Evolutionary conservation across 2,888 invertebrate genomes (phyloP), one percentile per base, ranked within the genome.

Genomic region (Cenopis cana): DNA sequence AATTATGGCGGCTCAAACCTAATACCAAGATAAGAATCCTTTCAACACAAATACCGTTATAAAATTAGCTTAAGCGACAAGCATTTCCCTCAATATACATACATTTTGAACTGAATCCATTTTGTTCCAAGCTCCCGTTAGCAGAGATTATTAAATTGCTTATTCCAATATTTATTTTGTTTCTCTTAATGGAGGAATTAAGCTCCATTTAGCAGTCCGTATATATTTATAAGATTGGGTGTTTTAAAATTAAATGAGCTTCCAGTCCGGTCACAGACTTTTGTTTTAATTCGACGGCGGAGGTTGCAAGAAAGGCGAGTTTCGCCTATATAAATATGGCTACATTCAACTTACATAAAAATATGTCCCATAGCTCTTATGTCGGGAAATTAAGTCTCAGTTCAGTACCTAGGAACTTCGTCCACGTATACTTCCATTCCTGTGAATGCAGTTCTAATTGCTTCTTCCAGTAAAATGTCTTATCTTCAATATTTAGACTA

Each of bases 151-250:
- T 36, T 36, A 50, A 62, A 36, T n/a, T 36, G 12, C 36, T 33
- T 52, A 33, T 50, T 50, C 50, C 17, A 52, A 62, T 36, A 62
- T 62, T 62, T 62, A 17, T 20, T 62, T 62, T 60, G 24, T 60
- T 61, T 36, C 50, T 17, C 36, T 62, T 50, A 62, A 62, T 52
- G 62, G 20, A 60, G 46, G 46, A 60, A 49, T 61, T 61, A 17
- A 49, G 24, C 3, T 50, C 62, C 9, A 29, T 49, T 62, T 52
- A 52, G 17, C 18, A 14, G 8, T 36, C 9, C 33, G 10, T 33
- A 14, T n/a, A 33, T 11, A 18, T 50, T 56, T 36, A 36, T 11
- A n/a, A 17, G 9, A 18, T 17, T 17, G n/a, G 9, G 10, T 17
- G 17, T 10, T 50, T 50, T 18, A 11, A 18, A 50, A 17, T 18